Base-by-base conservation (phyloP, 2,888 invertebrate species). In the Camptogramma bilineatum region DNA sequence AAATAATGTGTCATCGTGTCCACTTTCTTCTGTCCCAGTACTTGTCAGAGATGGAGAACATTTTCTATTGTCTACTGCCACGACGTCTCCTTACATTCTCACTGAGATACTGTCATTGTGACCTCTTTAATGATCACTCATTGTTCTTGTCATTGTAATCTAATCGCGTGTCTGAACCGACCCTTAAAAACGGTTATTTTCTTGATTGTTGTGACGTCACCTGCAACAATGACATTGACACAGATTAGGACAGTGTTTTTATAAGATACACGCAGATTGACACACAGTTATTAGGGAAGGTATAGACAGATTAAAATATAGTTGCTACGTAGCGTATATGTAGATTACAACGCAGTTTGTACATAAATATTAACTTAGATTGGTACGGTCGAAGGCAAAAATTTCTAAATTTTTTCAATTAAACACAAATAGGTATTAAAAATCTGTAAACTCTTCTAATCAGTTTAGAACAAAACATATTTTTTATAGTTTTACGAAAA, bases 21-120 rank as follows among this genome's bases (percentile, higher is more conserved):
- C 76, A 71, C 90, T 90, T 91, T 81, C 91, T 85, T 71, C 91
- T 81, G 78, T 91, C 90, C 88, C 90, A 91, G 78, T 89, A 87
- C 44, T 88, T 83, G 64, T 89, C 86, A 71, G 84, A 85, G 79
- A 85, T 86, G 39, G 87, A 84, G 75, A 88, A 88, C 91, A 91
- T 91, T 80, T 83, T 85, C 68, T 70, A 62, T 62, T 71, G 67
- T 67, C 71, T 69, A 62, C 51, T 54, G 71, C 83, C 73, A 75
- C 81, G 82, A 80, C 69, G 70, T 72, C 66, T 62, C 75, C 56
- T 81, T 69, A 76, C 71, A 62, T 69, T 68, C 61, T 77, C 79
- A 80, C 79, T 61, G 72, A 64, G 54, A 60, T 57, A 58, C 54
- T 61, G 57, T 46, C 51, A 66, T 62, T 34, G 56, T 42, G 62